phyloP scores from a whole-genome alignment of 2,113 vertebrate genomes.

The Etheostoma spectabile region DNA sequence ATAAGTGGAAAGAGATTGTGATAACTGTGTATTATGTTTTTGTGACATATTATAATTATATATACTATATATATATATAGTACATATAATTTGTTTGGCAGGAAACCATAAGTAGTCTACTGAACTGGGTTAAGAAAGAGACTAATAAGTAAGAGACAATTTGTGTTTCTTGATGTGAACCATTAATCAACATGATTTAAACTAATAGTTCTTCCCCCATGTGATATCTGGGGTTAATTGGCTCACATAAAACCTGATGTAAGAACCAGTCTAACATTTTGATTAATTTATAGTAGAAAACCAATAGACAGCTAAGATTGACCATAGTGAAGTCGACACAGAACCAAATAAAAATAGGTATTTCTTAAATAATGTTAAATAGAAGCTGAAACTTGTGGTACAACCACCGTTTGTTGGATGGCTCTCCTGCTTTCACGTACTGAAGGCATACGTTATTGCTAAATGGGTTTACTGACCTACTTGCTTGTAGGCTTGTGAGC shows the following conservation, averaged over 20 bases:
- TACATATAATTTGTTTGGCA: not conserved
- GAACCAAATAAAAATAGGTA: not conserved
- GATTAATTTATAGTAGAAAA: not conserved
- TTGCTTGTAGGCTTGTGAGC: not conserved
- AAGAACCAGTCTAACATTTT: not conserved
- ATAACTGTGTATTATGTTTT: slow-evolving; percentile 8
- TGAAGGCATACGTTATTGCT: not conserved
- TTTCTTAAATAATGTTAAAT: not conserved
- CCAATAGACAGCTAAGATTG: not conserved
- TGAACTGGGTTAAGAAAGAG: not conserved
- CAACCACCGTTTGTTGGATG: not conserved
- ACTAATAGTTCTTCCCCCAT: not conserved
- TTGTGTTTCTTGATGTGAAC: not conserved
- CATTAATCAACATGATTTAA: slow-evolving; percentile 4
- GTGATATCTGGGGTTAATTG: slow-evolving; percentile 7
- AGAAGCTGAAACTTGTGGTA: not conserved
- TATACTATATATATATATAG: too few relatives aligned
- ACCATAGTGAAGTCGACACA: not conserved
- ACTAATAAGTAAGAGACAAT: not conserved
- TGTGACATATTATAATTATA: not conserved
- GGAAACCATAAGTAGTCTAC: not conserved
- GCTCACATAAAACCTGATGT: slow-evolving; percentile 1
- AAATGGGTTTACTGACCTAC: not conserved
- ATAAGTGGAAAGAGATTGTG: slow-evolving; percentile 21
- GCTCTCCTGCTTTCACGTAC: not conserved